Evolutionary conservation across 2,888 invertebrate species (phyloP).

Genomic region (Phytoseiulus persimilis): DNA sequence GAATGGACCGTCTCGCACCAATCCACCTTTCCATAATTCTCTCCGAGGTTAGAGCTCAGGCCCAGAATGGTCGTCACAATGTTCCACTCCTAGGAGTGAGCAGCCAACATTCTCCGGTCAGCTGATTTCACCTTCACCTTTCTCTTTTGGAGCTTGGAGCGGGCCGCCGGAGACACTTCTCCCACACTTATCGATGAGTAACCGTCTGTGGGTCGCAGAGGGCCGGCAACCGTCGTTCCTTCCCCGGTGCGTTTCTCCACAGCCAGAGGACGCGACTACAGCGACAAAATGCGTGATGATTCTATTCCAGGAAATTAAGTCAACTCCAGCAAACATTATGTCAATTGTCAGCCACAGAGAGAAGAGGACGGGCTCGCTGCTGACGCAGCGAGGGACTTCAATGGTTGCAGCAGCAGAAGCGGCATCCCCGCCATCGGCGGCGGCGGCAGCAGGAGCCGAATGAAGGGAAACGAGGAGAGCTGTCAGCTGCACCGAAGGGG

Average conservation of each 20-base stretch:
- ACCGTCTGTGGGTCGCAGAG: background rate
- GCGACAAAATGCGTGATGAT: background rate
- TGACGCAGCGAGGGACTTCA: background rate
- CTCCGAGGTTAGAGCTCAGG: too few relatives aligned
- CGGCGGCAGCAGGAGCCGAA: slow-evolving; percentile 44
- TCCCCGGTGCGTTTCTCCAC: background rate
- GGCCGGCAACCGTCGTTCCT: background rate
- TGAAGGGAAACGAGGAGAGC: background rate
- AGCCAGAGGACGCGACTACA: background rate
- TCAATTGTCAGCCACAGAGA: background rate
- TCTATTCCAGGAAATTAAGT: background rate
- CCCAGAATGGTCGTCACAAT: too few relatives aligned
- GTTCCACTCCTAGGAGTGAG: too few relatives aligned
- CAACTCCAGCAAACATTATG: background rate
- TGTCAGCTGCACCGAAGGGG: background rate
- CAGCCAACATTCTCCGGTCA: too few relatives aligned
- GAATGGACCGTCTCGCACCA: too few relatives aligned
- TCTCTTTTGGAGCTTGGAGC: too few relatives aligned
- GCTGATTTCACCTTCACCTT: too few relatives aligned
- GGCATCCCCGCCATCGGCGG: background rate
- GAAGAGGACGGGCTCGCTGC: background rate
- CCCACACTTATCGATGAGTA: background rate
- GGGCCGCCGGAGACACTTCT: too few relatives aligned
- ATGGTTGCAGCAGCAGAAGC: slow-evolving; percentile 42
- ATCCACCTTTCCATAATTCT: too few relatives aligned